phyloP scores from a whole-genome alignment of 1,140 invertebrate genomes.

The Cylas formicarius region DNA sequence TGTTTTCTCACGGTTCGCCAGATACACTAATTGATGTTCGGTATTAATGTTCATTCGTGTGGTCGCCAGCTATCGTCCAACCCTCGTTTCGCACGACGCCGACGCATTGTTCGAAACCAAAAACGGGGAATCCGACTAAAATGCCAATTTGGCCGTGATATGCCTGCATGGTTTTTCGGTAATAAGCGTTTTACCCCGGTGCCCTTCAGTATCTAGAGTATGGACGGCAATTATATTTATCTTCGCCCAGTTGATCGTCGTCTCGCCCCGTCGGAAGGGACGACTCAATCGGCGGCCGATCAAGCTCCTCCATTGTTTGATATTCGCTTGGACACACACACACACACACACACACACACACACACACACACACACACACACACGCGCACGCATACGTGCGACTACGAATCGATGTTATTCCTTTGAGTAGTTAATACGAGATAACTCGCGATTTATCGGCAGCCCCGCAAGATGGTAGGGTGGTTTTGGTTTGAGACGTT shows the following conservation, averaged over 20 bases:
- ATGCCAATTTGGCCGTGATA: conserved; percentile 30
- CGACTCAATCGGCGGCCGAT: conserved; percentile 4
- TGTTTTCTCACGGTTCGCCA: conserved; percentile 41
- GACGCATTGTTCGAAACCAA: conserved; percentile 27
- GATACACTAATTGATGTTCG: conserved; percentile 40
- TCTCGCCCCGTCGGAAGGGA: conserved; percentile 10
- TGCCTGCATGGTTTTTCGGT: conserved; percentile 32
- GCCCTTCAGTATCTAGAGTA: conserved; percentile 16
- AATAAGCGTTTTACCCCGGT: conserved; percentile 27
- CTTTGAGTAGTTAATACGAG: too few species aligned
- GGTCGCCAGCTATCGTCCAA: too few species aligned
- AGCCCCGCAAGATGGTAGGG: too few species aligned
- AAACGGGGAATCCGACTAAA: conserved; percentile 29
- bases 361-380: too few species aligned
- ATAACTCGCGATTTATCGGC: too few species aligned
- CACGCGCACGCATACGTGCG: too few species aligned
- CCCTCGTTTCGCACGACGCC: conserved; percentile 28
- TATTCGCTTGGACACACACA: too few species aligned
- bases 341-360: too few species aligned
- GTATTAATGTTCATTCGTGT: conserved; percentile 37
- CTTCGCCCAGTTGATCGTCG: conserved; percentile 23
- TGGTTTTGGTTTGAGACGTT: too few species aligned
- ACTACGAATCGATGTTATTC: too few species aligned
- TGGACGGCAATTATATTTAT: conserved; percentile 29
- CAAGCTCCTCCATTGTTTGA: too few species aligned